Evolutionary conservation across 2,113 vertebrate species (phyloP), one percentile per base, ranked within the genome.

Genomic region (Pseudorhombus dupliciocellatus): DNA sequence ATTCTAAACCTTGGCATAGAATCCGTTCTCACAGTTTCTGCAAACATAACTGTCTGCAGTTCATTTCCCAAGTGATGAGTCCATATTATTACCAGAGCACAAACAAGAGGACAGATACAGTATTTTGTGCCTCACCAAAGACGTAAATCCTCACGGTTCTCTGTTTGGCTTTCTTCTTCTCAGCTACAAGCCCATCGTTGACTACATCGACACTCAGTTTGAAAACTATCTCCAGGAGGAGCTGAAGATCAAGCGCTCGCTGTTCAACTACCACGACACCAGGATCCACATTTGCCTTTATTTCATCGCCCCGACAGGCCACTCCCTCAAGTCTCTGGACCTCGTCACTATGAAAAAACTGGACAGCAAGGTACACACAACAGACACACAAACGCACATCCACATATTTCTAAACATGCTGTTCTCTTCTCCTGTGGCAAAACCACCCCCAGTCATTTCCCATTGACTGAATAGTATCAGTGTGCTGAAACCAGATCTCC

Each of bases 191-290:
- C 97, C 98, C 10, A 97, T 99, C 0, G 97, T 99, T 12, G 96
- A 99, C 88, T 99, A 99, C 93, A 99, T 99, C 84, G 97, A 99
- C 54, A 96, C 96, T 58, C 96, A 99, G 94, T 99, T 99, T 91
- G 98, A 99, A 90, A 98, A 95, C 80, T 99, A 98, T 85, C 93
- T 99, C 18, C 98, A 99, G 92, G 98, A 99, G 28, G 98, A 99
- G 87, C 90, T 99, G 90, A 99, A 99, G 80, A 99, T 99, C 86
- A 97, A 96, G n/a, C 95, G 98, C 1, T 98, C 97, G 0, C 95
- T 99, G n/a, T 97, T 97, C 48, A 95, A 99, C 92, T 98, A 96
- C 83, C 98, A 99, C 0, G 98, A 99, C 94, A 96, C 97, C 0
- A 93, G 97, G 88, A 95, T 99, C 77, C 98, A 99, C 0, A 97